Percentiles rank a stretch among this genome's conserved stretches.
Evolutionary conservation across 2,113 vertebrate species (phyloP).

Genomic region (Myrmecobius fasciatus): DNA sequence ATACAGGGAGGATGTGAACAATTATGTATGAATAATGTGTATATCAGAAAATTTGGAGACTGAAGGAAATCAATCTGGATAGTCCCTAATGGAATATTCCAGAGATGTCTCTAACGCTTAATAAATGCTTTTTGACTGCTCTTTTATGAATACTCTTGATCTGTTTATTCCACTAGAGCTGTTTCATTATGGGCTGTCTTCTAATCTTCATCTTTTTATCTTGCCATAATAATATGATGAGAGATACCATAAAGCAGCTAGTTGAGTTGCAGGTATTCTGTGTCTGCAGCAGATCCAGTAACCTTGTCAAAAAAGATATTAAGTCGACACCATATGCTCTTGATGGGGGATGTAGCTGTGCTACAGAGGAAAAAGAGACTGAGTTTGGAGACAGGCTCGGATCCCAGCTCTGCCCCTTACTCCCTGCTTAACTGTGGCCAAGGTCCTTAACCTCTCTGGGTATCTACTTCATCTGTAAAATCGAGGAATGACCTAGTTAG

Average conservation of each 20-base stretch:
- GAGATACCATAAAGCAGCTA: not conserved
- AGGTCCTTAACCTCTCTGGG: not conserved
- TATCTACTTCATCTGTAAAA: not conserved
- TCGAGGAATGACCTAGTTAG: not conserved
- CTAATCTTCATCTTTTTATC: not conserved
- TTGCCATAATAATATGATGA: not conserved
- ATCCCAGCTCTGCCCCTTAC: not conserved
- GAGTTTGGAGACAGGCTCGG: not conserved
- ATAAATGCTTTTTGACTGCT: not conserved
- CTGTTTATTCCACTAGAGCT: not conserved
- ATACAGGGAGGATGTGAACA: too few species aligned
- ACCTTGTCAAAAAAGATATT: not conserved
- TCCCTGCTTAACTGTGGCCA: not conserved
- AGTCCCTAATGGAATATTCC: too few species aligned
- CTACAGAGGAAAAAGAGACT: not conserved
- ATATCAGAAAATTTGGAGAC: too few species aligned
- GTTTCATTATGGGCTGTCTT: not conserved
- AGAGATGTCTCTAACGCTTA: too few species aligned
- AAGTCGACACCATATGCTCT: not conserved
- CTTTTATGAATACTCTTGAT: not conserved
- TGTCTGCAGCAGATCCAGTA: not conserved
- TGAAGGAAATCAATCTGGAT: too few species aligned
- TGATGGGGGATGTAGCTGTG: not conserved
- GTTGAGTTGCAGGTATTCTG: not conserved
- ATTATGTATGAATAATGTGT: too few species aligned